These are phyloP conservation scores for Casuarius casuarius DNA, from an alignment of 2,113 vertebrate species.

Conservation along the genomic window DNA sequence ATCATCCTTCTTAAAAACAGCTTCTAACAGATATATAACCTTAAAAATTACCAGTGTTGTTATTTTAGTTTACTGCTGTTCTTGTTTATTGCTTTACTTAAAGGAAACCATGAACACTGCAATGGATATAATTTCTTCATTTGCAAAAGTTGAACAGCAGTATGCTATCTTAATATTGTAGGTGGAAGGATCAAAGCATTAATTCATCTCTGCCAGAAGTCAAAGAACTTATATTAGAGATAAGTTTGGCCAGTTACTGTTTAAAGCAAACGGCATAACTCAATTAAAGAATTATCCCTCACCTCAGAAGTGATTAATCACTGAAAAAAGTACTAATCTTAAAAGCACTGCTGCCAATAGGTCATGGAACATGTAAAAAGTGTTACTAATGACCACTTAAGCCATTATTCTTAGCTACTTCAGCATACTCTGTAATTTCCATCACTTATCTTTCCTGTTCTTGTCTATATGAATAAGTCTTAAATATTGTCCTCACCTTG, in stretches of 20 bases:
- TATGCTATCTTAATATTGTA: neutral
- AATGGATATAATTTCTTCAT: neutral
- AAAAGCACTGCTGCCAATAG: neutral
- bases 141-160: neutral
- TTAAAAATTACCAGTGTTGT: neutral
- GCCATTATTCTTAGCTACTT: conserved; percentile 22
- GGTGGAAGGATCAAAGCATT: neutral
- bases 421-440: conserved; percentile 20
- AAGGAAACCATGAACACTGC: neutral
- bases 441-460: conserved; percentile 30
- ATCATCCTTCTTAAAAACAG: neutral
- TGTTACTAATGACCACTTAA: neutral
- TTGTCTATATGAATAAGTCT: neutral
- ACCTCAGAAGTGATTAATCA: neutral
- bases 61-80: neutral
- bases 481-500: conserved; percentile 12
- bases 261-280: neutral
- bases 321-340: neutral
- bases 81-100: neutral
- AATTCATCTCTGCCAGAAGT: neutral
- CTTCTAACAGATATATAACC: neutral
- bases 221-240: neutral
- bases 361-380: neutral
- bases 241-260: neutral
- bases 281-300: neutral